Evolutionary conservation across 2,113 vertebrate species (phyloP), one percentile per base, ranked within the genome.

Genomic region (Microtus montanus): DNA sequence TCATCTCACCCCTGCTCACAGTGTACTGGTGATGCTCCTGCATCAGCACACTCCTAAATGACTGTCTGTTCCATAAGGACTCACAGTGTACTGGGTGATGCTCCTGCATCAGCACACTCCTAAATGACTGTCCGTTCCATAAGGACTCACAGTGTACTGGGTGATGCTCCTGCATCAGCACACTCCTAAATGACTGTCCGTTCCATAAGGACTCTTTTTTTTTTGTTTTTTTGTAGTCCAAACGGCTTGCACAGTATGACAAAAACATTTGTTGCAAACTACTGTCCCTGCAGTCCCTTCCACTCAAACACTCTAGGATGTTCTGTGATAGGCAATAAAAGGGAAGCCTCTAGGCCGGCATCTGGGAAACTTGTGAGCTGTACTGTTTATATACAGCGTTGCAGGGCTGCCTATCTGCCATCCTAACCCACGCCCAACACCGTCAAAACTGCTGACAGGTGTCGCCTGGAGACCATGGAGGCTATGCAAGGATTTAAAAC

Each of bases 401-500:
- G 4, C 73, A 52, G 78, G 41, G 38, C 4, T 54, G 83, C 74
- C 61, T 71, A 19, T 54, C 35, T 92, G 64, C 44, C 74, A 90
- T 30, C n/a, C 66, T 88, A 91, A 94, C 79, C 70, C 75, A 90
- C 58, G 95, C 95, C 84, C 74, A 94, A 87, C 44, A 91, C 14
- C 92, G 75, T 84, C 64, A 86, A 77, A 89, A 85, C 35, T 73
- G 90, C 91, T 68, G 63, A 95, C 94, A 97, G 66, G 82, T 83
- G 83, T 8, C n/a, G 87, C 70, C 68, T 89, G 85, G 3, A 89
- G 78, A 95, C 91, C 96, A 70, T 75, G 58, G 3, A 17, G 73
- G 70, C 93, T 97, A 93, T 95, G 97, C 98, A 79, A 90, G 79
- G 89, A 93, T 95, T 96, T 28, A 2, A 93, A 96, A 95, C 77